A percentile compares a stretch with the other conserved stretches of the same genome.
These are phyloP conservation scores for Peribatodes rhomboidaria DNA, from an alignment of 2,888 invertebrate species.

Conservation along the genomic window DNA sequence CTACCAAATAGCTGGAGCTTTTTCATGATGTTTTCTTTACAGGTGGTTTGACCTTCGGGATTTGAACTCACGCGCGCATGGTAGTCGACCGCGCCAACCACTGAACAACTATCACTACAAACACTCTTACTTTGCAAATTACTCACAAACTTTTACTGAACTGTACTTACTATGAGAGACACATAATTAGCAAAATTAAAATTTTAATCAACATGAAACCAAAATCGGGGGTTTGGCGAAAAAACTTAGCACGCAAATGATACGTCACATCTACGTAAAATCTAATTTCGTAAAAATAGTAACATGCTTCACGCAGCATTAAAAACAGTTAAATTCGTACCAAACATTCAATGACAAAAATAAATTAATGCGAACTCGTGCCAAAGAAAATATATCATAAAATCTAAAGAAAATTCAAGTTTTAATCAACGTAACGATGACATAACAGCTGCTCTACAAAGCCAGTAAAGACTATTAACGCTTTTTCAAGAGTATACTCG, in stretches of 20 bases:
- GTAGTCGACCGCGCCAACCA: too few species aligned
- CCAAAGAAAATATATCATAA: background rate
- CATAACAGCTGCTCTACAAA: constrained; percentile 13
- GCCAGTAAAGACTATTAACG: constrained; percentile 54
- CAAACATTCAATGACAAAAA: background rate
- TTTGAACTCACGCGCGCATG: too few species aligned
- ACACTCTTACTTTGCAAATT: too few species aligned
- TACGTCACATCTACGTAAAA: background rate
- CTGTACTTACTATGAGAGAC: too few species aligned
- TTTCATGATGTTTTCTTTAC: too few species aligned
- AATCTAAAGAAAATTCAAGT: background rate
- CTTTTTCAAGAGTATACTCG: constrained; percentile 67
- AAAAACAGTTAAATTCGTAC: too few species aligned
- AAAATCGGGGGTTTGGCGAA: background rate
- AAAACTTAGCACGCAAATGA: background rate
- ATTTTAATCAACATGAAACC: background rate
- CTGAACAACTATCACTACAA: too few species aligned
- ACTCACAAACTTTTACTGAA: too few species aligned
- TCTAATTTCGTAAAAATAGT: background rate
- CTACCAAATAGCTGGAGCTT: too few species aligned
- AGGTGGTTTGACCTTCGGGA: too few species aligned
- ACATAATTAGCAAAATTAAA: background rate
- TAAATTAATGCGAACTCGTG: background rate
- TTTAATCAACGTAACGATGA: constrained; percentile 8
- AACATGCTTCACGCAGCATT: background rate